These are phyloP conservation scores for Pelodytes ibericus DNA, from an alignment of 2,797 vertebrate genomes.

Conservation along the genomic window DNA sequence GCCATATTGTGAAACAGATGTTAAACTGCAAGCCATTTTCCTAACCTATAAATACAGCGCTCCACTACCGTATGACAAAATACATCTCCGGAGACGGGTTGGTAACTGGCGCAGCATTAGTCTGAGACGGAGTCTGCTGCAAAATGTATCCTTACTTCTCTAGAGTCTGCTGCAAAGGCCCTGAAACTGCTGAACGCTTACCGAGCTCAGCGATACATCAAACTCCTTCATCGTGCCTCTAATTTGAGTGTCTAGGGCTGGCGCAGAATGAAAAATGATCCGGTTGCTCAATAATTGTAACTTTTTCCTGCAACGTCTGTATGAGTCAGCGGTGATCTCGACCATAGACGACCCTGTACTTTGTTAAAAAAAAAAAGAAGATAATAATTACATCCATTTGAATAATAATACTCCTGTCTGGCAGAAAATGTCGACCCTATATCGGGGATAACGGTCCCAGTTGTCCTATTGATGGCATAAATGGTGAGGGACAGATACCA, in stretches of 20 bases:
- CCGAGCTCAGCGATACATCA: slow-evolving; percentile 68
- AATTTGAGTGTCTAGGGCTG: slow-evolving; percentile 74
- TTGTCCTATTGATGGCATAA: too few relatives aligned
- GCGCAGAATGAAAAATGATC: slow-evolving; percentile 68
- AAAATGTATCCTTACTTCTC: slow-evolving; percentile 63
- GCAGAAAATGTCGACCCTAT: neutral
- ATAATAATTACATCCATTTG: neutral
- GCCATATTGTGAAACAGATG: slow-evolving; percentile 69
- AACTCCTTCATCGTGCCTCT: slow-evolving; percentile 72
- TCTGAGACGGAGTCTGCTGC: slow-evolving; percentile 58
- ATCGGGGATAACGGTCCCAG: too few relatives aligned
- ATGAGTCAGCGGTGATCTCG: neutral
- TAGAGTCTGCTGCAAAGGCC: slow-evolving; percentile 58
- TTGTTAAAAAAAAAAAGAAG: neutral
- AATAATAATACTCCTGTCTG: neutral
- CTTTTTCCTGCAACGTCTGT: slow-evolving; percentile 6
- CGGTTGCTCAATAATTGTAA: slow-evolving; percentile 24
- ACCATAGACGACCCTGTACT: neutral
- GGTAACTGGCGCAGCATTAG: slow-evolving; percentile 64
- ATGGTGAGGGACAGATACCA: neutral
- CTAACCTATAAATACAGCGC: slow-evolving; percentile 68
- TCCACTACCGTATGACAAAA: slow-evolving; percentile 64
- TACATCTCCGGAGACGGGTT: slow-evolving; percentile 60
- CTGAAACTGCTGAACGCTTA: slow-evolving; percentile 70
- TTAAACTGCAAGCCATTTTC: slow-evolving; percentile 61